Conservation (phyloP, 2,888 invertebrate species). For the Nycteola revayana region DNA sequence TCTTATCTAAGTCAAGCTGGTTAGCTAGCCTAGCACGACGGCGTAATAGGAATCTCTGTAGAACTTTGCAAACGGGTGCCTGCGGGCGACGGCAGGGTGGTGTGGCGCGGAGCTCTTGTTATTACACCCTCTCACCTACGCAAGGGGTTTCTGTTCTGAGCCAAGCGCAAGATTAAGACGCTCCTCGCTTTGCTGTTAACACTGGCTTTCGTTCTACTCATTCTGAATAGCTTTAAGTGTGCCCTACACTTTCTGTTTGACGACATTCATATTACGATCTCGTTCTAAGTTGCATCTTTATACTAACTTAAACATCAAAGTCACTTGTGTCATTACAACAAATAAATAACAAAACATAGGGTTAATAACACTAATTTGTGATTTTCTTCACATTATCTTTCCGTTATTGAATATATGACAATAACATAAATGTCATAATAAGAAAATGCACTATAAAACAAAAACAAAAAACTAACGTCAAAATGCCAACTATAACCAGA, state of each 20-base stretch:
- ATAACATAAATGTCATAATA: no score
- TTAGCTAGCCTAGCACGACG: slow-evolving; percentile 62
- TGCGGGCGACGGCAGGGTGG: slow-evolving; percentile 57
- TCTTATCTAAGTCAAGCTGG: slow-evolving; percentile 66
- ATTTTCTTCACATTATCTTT: no score
- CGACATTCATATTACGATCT: slow-evolving; percentile 37
- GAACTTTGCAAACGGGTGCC: slow-evolving; percentile 68
- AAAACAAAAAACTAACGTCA: slow-evolving; percentile 53
- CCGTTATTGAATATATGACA: no score
- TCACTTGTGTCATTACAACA: no score
- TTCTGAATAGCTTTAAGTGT: slow-evolving; percentile 54
- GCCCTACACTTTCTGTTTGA: slow-evolving; percentile 43
- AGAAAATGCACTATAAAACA: no score
- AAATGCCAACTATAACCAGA: slow-evolving; percentile 57
- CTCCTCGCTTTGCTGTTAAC: slow-evolving; percentile 69
- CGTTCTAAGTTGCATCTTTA: no score
- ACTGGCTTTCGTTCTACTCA: slow-evolving; percentile 59
- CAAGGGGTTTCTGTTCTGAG: slow-evolving; percentile 67
- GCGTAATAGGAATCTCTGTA: slow-evolving; percentile 71
- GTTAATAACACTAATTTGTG: no score
- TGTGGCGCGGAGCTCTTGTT: slow-evolving; percentile 63
- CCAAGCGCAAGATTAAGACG: slow-evolving; percentile 74
- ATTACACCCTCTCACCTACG: slow-evolving; percentile 80
- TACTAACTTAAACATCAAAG: background rate
- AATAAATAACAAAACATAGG: no score